Conservation (phyloP, 2,888 invertebrate species). For the Netelia fuscicornis region DNA sequence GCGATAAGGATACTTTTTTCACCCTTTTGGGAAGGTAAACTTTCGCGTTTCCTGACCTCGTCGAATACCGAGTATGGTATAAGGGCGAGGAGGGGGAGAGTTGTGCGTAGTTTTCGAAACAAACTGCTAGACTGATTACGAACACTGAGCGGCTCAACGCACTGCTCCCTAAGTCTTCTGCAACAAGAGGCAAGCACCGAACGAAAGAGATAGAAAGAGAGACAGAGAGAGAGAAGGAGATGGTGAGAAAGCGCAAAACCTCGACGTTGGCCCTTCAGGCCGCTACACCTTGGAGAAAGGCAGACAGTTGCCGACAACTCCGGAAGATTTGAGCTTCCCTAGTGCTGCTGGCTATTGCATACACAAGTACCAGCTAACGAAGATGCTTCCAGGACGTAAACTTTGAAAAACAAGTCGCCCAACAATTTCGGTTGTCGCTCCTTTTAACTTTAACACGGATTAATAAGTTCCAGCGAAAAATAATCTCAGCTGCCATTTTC, state of each 20-base stretch:
- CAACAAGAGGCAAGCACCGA: neutral
- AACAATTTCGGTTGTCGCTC: conserved; percentile 40
- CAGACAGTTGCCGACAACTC: neutral
- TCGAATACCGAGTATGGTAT: neutral
- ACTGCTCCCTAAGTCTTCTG: conserved; percentile 35
- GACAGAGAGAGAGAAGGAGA: neutral
- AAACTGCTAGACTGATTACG: conserved; percentile 76
- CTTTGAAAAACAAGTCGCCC: conserved; percentile 60
- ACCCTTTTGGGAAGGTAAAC: conserved; percentile 17
- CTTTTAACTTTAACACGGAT: conserved; percentile 3
- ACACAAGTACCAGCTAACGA: conserved; percentile 69
- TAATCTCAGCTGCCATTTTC: neutral
- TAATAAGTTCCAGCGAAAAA: conserved; percentile 14
- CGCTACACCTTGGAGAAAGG: conserved; percentile 23
- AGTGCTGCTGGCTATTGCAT: conserved; percentile 38
- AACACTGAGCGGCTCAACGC: conserved; percentile 68
- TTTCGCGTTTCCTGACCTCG: conserved; percentile 29
- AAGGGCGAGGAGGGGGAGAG: neutral
- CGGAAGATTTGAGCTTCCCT: conserved; percentile 43
- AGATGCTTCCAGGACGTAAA: conserved; percentile 65
- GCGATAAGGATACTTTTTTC: neutral
- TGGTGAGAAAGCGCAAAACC: neutral
- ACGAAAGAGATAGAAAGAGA: conserved; percentile 3
- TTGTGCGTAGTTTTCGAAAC: conserved; percentile 72
- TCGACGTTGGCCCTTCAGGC: conserved; percentile 14